phyloP scores from a whole-genome alignment of 2,888 invertebrate species.

The Gastracanthus pulcherrimus region DNA sequence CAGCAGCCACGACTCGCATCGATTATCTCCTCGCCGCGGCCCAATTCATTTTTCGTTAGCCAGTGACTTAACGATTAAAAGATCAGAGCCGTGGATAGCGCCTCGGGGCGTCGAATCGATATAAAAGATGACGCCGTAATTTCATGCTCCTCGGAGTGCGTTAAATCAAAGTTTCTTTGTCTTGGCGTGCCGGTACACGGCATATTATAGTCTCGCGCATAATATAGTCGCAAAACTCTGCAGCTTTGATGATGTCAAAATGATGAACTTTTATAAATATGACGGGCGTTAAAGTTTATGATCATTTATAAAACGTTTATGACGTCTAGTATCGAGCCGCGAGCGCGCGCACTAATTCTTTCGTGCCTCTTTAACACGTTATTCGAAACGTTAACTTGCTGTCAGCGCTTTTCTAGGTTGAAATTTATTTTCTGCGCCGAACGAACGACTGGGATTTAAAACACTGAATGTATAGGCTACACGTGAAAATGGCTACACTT shows the following conservation, averaged over 20 bases:
- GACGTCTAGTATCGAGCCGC: background rate
- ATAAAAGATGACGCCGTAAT: background rate
- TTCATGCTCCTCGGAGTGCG: background rate
- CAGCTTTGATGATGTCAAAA: background rate
- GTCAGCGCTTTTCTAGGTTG: background rate
- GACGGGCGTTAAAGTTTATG: slow-evolving; percentile 10
- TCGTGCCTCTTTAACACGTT: background rate
- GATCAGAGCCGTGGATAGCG: background rate
- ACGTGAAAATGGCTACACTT: background rate
- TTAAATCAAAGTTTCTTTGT: background rate
- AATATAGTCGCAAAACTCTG: background rate
- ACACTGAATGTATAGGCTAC: background rate
- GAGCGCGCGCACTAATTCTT: background rate
- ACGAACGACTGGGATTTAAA: background rate
- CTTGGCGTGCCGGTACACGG: background rate
- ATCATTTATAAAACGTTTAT: slow-evolving; percentile 12
- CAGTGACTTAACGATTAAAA: background rate
- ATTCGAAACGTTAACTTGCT: slow-evolving; percentile 16
- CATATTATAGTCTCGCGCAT: background rate
- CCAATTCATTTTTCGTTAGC: background rate
- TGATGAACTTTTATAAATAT: slow-evolving; percentile 13
- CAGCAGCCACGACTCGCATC: background rate
- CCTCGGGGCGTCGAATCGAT: background rate
- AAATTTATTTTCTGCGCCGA: background rate
- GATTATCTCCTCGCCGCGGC: background rate